phyloP scores from a whole-genome alignment of 2,888 invertebrate species.

The Phorcus lineatus region DNA sequence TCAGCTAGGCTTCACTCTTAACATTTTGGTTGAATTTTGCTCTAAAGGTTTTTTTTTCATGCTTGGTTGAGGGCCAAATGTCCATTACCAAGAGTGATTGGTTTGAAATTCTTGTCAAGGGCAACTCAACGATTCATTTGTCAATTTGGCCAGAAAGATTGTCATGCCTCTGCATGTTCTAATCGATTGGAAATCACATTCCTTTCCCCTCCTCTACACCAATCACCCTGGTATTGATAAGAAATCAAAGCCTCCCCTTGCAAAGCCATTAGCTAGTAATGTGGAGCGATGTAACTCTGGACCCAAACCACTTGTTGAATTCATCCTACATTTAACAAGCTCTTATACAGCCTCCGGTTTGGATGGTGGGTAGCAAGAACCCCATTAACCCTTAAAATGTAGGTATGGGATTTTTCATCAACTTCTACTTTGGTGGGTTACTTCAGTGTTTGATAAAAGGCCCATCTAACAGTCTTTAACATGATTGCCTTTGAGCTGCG shows the following conservation, averaged over 20 bases:
- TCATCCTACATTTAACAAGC: not conserved
- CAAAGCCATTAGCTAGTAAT: conserved; percentile 11
- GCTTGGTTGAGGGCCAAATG: not conserved
- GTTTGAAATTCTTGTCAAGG: not conserved
- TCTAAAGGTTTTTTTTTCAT: not conserved
- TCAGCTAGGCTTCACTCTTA: not conserved
- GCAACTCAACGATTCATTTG: not conserved
- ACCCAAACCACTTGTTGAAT: not conserved
- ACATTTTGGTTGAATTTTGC: not conserved
- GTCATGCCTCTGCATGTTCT: not conserved
- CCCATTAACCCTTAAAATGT: too few relatives aligned
- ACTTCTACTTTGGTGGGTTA: too few relatives aligned
- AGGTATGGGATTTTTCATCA: too few relatives aligned
- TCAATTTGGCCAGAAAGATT: not conserved
- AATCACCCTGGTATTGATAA: not conserved
- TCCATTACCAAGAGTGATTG: not conserved
- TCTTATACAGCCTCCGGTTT: too few relatives aligned
- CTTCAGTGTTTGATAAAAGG: too few relatives aligned
- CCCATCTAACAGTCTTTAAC: too few relatives aligned
- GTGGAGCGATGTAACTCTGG: not conserved
- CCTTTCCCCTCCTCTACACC: not conserved
- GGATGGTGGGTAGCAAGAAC: too few relatives aligned
- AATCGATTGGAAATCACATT: not conserved
- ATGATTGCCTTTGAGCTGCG: too few relatives aligned
- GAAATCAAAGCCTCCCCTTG: not conserved